Conservation (phyloP, 1,140 invertebrate genomes). For the Notospermus geniculatus region DNA sequence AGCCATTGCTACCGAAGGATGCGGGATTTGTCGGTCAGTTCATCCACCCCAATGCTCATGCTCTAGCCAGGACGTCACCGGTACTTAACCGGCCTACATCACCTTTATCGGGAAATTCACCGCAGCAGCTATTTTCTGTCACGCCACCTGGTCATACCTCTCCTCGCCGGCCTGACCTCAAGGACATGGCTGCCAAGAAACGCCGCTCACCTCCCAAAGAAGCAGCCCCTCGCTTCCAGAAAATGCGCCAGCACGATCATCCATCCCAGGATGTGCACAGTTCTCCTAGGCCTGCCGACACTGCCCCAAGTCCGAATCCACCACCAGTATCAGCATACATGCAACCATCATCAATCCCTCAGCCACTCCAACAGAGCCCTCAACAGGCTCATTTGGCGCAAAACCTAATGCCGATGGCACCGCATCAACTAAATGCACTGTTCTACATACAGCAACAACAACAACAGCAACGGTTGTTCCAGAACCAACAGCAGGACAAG, state of each 20-base stretch:
- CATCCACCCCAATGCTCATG: no score
- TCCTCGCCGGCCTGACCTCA: neutral
- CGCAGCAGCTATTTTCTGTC: neutral
- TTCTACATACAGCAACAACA: slow-evolving; percentile 3
- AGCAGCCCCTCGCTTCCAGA: neutral
- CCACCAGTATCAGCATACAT: neutral
- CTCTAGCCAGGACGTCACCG: neutral
- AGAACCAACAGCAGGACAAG: neutral
- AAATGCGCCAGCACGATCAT: neutral
- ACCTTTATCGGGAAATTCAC: neutral
- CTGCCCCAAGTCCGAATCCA: slow-evolving; percentile 1
- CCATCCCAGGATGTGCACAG: neutral
- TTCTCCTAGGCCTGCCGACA: neutral
- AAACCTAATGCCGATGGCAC: slow-evolving; percentile 6
- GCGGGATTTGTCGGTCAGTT: neutral
- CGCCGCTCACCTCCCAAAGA: neutral
- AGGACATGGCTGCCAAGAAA: neutral
- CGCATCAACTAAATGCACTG: neutral
- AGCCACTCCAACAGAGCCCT: neutral
- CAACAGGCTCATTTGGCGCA: neutral
- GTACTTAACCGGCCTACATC: neutral
- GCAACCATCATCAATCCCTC: neutral
- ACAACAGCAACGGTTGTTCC: neutral
- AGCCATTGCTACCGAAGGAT: neutral
- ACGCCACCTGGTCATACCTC: neutral